Base-by-base conservation (phyloP, 1,140 invertebrate genomes). In the Tetramorium alpestre region DNA sequence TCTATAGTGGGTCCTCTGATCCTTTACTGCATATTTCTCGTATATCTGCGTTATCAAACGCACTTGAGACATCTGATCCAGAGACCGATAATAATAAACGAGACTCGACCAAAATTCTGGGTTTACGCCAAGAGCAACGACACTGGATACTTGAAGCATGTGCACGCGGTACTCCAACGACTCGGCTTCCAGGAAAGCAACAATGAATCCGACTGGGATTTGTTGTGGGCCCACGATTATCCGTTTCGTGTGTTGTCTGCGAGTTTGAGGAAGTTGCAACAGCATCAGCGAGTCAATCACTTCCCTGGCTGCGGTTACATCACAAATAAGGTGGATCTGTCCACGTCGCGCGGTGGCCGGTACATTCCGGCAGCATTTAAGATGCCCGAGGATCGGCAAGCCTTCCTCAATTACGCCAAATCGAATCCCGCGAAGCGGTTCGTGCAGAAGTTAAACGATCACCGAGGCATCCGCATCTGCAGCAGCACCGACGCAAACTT, bases 231-330 rank as follows among this genome's bases (percentile, higher is more conserved):
- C 2, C 98, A 99, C 94, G 98, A 99, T 92, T 99, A 99, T 94
- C 99, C 98, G 3, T 99, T 99, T 92, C 95, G 96, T 60, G 94
- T 94, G 0, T 91, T 98, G 3, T 95, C 96, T 41, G 92, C 96
- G 0, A 93, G 96, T 86, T 92, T 98, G 13, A 96, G 95, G 81
- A 96, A 96, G 89, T 93, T 99, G 18, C 97, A 97, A 90, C 92
- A 96, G 8, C 95, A 98, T 95, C 98, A 99, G 93, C 97, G 96
- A 92, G 97, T 99, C 0, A 99, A 99, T 94, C 98, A 99, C 94
- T 98, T 99, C 93, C 99, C 99, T 3, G 99, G 99, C 0, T 98
- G 98, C 77, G 99, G 99, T 0, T 99, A 97, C 91, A 97, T 99
- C 64, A 99, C 99, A 0, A 99, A 98, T 92, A 99, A 99, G 96